These are phyloP conservation scores for Columba janthina DNA, from an alignment of 2,113 vertebrate species.

Conservation along the genomic window DNA sequence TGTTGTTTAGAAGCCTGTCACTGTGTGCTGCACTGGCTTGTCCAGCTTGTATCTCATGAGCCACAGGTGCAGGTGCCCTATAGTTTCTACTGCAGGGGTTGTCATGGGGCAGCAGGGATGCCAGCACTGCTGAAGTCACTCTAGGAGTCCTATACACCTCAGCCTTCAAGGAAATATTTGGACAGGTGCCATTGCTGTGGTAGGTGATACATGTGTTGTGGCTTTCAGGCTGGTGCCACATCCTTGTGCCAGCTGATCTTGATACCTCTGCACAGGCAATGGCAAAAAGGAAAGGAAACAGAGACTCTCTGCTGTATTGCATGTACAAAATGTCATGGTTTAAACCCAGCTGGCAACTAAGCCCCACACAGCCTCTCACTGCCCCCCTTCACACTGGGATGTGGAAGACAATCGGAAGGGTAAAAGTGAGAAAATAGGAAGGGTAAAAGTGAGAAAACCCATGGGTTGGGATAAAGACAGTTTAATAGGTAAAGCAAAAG, in stretches of 20 bases:
- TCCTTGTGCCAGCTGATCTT: neutral
- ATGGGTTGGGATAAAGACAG: too few species aligned
- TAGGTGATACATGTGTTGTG: too few species aligned
- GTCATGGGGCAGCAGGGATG: neutral
- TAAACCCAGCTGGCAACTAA: too few species aligned
- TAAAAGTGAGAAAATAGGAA: too few species aligned
- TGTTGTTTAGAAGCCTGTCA: neutral
- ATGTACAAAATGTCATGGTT: neutral
- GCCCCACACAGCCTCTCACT: too few species aligned
- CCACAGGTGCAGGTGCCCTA: rapidly evolving
- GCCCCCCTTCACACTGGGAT: too few species aligned
- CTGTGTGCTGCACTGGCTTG: neutral
- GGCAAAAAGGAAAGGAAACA: neutral
- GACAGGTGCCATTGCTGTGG: neutral
- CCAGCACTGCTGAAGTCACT: neutral
- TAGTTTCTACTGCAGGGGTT: neutral
- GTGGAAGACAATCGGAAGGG: too few species aligned
- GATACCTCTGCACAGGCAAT: neutral
- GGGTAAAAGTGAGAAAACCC: too few species aligned
- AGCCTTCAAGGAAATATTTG: neutral
- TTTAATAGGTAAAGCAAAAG: too few species aligned
- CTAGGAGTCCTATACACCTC: neutral
- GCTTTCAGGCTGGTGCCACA: neutral
- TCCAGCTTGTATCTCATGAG: neutral
- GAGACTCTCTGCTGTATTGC: neutral